These are phyloP conservation scores for Ceraclea dissimilis DNA, from an alignment of 2,888 invertebrate genomes.

Conservation along the genomic window DNA sequence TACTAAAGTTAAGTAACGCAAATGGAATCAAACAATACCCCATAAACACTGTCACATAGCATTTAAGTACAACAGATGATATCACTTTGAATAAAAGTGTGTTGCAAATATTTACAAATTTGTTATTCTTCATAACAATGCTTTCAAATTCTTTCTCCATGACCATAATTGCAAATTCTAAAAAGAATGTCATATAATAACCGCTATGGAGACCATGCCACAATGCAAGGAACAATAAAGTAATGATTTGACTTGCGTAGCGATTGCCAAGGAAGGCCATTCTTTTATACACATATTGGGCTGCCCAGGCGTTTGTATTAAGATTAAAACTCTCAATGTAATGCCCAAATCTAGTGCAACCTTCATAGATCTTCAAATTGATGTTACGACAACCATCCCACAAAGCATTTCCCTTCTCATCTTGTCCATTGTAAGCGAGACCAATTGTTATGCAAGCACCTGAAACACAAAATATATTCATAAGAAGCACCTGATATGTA, in stretches of 20 bases:
- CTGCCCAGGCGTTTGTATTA: conserved; percentile 93
- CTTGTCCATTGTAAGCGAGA: conserved; percentile 69
- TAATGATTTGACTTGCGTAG: conserved; percentile 70
- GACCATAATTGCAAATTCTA: conserved; percentile 83
- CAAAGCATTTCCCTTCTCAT: conserved; percentile 46
- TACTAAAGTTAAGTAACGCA: conserved; percentile 58
- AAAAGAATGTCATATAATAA: conserved; percentile 86
- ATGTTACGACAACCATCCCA: conserved; percentile 94
- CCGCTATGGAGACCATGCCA: conserved; percentile 97
- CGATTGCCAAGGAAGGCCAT: conserved; percentile 84
- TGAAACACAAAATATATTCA: conserved; percentile 31
- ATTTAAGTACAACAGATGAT: conserved; percentile 54
- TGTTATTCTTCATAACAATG: conserved; percentile 46
- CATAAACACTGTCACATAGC: conserved; percentile 74
- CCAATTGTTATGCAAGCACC: conserved; percentile 57
- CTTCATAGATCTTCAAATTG: conserved; percentile 72
- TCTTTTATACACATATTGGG: conserved; percentile 89
- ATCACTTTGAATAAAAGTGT: conserved; percentile 37
- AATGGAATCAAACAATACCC: conserved; percentile 77
- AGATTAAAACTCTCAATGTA: conserved; percentile 90
- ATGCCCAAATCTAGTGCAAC: conserved; percentile 74
- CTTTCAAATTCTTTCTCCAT: conserved; percentile 70
- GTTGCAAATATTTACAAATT: conserved; percentile 41
- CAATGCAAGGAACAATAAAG: conserved; percentile 80
- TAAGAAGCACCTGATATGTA: neutral